Evolutionary conservation across 2,888 invertebrate species (phyloP).

Genomic region (Scotopteryx bipunctaria): DNA sequence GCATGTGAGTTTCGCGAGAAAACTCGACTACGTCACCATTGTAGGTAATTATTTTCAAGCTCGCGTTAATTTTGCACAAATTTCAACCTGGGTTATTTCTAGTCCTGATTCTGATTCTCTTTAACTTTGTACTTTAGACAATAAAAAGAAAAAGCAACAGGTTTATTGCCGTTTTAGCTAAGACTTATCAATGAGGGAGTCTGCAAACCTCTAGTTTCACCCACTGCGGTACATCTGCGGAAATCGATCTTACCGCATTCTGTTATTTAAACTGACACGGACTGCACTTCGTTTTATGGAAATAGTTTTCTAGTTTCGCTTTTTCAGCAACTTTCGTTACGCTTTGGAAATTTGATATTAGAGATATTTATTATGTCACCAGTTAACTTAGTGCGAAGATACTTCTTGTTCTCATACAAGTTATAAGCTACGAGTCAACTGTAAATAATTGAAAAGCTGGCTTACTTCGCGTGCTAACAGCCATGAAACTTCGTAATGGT

Average conservation of each 20-base stretch:
- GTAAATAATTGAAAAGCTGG: too few relatives aligned
- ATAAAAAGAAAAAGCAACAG: too few relatives aligned
- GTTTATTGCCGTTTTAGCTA: too few relatives aligned
- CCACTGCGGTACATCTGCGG: constrained; percentile 23
- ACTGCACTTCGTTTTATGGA: constrained; percentile 4
- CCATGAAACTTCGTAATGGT: background rate
- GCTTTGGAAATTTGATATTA: too few relatives aligned
- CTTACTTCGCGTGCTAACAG: constrained; percentile 2
- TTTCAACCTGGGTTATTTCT: background rate
- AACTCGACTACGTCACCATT: background rate
- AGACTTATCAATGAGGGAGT: too few relatives aligned
- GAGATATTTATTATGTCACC: too few relatives aligned
- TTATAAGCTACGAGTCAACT: too few relatives aligned
- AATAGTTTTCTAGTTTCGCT: background rate
- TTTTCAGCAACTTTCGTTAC: too few relatives aligned
- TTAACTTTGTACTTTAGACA: too few relatives aligned
- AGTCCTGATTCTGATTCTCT: constrained; percentile 9
- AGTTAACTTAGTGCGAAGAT: too few relatives aligned
- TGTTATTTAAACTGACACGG: constrained; percentile 22
- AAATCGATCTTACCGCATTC: constrained; percentile 30
- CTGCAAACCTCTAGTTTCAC: constrained; percentile 2
- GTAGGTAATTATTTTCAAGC: background rate
- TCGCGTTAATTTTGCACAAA: background rate
- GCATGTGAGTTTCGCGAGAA: too few relatives aligned
- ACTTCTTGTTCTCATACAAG: too few relatives aligned